Conservation (phyloP, 2,113 vertebrate genomes). For the Spheniscus mendiculus region DNA sequence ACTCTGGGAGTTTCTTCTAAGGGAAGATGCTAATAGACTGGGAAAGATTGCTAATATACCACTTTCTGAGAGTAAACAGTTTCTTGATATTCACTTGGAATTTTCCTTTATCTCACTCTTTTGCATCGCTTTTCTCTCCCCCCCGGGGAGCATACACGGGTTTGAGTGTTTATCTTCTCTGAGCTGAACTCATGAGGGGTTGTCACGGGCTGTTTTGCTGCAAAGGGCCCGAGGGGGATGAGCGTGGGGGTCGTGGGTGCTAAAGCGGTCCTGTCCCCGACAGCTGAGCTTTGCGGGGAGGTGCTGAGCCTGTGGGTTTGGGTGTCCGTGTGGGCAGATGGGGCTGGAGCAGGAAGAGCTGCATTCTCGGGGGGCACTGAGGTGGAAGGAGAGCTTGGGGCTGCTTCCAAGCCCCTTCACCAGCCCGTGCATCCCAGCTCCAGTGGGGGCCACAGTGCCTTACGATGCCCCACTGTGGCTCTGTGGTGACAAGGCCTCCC, state of each 20-base stretch:
- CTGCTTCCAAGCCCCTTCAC: neutral
- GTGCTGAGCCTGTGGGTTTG: neutral
- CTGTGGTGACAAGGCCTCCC: neutral
- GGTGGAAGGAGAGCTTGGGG: fast-evolving
- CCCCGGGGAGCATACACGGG: neutral
- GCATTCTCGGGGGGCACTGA: fast-evolving
- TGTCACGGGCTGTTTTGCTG: neutral
- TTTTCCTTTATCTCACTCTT: neutral
- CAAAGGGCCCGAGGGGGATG: fast-evolving
- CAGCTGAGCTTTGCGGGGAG: neutral
- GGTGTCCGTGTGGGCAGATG: fast-evolving
- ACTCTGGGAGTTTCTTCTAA: neutral
- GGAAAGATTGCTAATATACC: neutral
- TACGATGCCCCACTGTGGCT: fast-evolving
- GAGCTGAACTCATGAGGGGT: neutral
- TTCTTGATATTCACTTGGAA: neutral
- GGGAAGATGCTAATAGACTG: neutral
- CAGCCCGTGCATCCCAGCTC: neutral
- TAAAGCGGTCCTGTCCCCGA: neutral
- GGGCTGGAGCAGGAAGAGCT: neutral
- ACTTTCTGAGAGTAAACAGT: neutral
- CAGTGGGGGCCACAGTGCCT: neutral
- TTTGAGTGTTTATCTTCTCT: neutral
- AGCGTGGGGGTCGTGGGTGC: neutral
- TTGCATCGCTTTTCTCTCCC: neutral